Evolutionary conservation across 2,113 vertebrate genomes (phyloP), one percentile per base, ranked within the genome.

Genomic region (Vidua macroura): DNA sequence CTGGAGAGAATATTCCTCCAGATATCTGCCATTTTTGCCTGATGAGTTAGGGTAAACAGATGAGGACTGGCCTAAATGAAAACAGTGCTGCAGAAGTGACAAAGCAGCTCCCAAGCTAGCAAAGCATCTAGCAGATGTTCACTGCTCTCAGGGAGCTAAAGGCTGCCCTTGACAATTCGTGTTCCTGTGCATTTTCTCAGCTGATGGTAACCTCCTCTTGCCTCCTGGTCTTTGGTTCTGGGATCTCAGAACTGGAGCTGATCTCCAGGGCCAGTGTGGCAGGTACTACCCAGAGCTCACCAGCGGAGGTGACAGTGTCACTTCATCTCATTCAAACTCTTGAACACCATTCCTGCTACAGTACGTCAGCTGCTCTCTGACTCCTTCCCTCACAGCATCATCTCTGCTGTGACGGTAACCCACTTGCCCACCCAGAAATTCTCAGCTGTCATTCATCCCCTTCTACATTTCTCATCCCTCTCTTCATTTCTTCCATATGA

Each of bases 271-370:
- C 28, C 52, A 66, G 37, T 2, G 2, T 4, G 12, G n/a, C 1
- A 1, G 49, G 49, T 16, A 10, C 27, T 10, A 20, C 17, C 55
- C 59, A 66, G 49, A 68, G 73, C 31, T 73, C 2, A 3, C 25
- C 23, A 66, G 46, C 60, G 64, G 24, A 56, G 30, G 46, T 15
- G 27, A 51, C 43, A 9, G 43, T 2, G 3, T 19, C 5, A 1
- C 35, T 55, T 63, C 1, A 25, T 41, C 30, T 58, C 44, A 49
- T 44, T 25, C 74, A 43, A 64, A 68, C 30, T 64, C 56, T 37
- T 21, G 1, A 35, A 24, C 48, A 19, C 30, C 27, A 10, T 16
- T 28, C 0, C 0, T 31, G 35, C 30, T 8, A 9, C 3, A 0
- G 35, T 9, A 51, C 56, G 52, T 48, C 37, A 1, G 41, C 20